These are phyloP conservation scores for Automeris io DNA, from an alignment of 2,888 invertebrate species.

Conservation along the genomic window DNA sequence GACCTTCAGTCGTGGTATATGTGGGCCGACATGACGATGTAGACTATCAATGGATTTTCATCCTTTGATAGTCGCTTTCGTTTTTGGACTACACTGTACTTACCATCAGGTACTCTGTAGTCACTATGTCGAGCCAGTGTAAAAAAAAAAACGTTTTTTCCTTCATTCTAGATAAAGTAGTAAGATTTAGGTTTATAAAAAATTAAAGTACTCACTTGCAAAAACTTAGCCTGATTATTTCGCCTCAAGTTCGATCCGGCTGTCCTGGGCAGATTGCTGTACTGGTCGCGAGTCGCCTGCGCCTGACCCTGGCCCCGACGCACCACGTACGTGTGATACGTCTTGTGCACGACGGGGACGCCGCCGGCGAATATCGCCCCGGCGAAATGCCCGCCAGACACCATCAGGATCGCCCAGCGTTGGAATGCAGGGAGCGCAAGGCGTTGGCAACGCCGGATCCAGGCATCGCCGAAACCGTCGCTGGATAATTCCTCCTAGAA, in stretches of 20 bases:
- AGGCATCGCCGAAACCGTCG: conserved; percentile 59
- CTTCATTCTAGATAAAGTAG: too few relatives aligned
- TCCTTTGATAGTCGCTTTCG: too few relatives aligned
- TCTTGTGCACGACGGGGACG: conserved; percentile 82
- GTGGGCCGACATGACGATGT: too few relatives aligned
- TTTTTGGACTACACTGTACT: too few relatives aligned
- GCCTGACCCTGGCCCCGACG: conserved; percentile 89
- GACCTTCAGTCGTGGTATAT: too few relatives aligned
- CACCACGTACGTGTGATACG: conserved; percentile 90
- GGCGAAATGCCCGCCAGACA: conserved; percentile 84
- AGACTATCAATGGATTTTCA: too few relatives aligned
- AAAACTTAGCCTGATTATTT: conserved; percentile 86
- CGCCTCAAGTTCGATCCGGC: conserved; percentile 88
- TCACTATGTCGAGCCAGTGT: too few relatives aligned
- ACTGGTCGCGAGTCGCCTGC: conserved; percentile 81
- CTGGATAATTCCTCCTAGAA: conserved; percentile 67
- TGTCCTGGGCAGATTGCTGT: conserved; percentile 82
- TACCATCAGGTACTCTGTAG: too few relatives aligned
- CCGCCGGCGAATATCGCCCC: conserved; percentile 60
- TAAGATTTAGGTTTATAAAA: neutral
- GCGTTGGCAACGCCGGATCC: conserved; percentile 52
- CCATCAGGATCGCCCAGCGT: conserved; percentile 86
- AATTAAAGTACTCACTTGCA: conserved; percentile 73
- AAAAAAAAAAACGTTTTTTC: too few relatives aligned
- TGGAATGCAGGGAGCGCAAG: conserved; percentile 57